Base-by-base conservation (phyloP, 2,888 invertebrate genomes). In the Incurvaria masculella region DNA sequence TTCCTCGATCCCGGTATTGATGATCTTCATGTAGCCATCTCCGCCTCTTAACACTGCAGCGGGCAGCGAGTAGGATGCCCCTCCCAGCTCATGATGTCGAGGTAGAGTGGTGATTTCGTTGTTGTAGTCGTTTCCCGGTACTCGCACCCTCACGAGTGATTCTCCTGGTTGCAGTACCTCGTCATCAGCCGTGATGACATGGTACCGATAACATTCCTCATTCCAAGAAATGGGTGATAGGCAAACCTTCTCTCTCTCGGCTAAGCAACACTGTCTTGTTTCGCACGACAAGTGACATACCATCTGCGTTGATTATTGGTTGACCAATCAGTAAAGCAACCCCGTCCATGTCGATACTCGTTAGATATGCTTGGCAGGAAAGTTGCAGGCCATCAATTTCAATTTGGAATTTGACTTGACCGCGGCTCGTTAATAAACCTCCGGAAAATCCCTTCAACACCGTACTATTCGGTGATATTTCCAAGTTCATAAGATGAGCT, bases 291-390 rank as follows among this genome's bases (percentile, higher is more conserved):
- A 54, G 23, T 6, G 56, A 43, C 18, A 56, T 48, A 0, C 48
- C 45, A 1, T 55, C 45, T 4, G n/a, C 33, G 20, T 57, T 56
- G 2, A 56, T 57, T 1, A 59, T 39, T 1, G 58, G 58, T 38
- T 59, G 55, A 1, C 54, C 57, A 27, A 57, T 53, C 5, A 59
- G 19, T 17, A 59, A n/a, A 38, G 49, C 18, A 1, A 58, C 43
- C 1, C 49, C 51, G 0, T 42, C 27, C 56, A 58, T 55, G 2
- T 54, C 47, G 11, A 51, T 39, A 33, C 54, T 44, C 1, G 49
- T 45, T 11, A 57, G 4, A n/a, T 53, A 23, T 1, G 55, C 52
- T 0, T 38, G 21, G 41, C 53, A 55, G 1, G n/a, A 6, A 4
- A 51, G 42, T 2, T 6, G 17, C 2, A 56, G 44, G 8, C 38